These are phyloP conservation scores for Drosophila quasianomalipes DNA, from an alignment of 2,888 invertebrate genomes.

Conservation along the genomic window DNA sequence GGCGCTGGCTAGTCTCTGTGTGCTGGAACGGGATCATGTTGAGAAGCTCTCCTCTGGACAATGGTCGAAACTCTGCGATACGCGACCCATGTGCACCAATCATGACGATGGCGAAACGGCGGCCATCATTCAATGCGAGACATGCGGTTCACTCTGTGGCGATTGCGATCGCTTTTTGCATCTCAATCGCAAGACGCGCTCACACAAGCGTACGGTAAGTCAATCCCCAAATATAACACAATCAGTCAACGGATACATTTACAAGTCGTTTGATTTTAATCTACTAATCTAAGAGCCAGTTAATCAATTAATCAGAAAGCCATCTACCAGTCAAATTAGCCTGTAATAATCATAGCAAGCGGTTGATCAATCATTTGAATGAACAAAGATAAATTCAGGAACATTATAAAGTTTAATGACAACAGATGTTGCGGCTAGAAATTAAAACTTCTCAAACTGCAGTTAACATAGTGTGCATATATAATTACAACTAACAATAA, in stretches of 20 bases:
- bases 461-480: too few species aligned
- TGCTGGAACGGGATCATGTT: conserved; percentile 95
- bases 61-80: conserved; percentile 89
- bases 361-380: not conserved
- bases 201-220: conserved; percentile 89
- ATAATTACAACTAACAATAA: too few species aligned
- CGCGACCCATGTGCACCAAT: conserved; percentile 95
- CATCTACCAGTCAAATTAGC: not conserved
- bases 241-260: not conserved
- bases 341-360: not conserved
- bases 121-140: conserved; percentile 96
- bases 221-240: not conserved
- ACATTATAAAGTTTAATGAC: not conserved
- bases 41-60: conserved; percentile 92
- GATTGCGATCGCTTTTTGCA: conserved; percentile 99
- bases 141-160: conserved; percentile 96
- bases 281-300: not conserved
- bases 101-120: conserved; percentile 98
- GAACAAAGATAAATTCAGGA: too few species aligned
- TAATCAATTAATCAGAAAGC: not conserved
- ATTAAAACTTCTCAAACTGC: not conserved
- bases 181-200: conserved; percentile 93
- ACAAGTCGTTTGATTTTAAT: not conserved
- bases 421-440: not conserved
- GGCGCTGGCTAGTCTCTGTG: conserved; percentile 96